Base-by-base conservation (phyloP, 2,113 vertebrate genomes). In the Laticauda laticaudata region DNA sequence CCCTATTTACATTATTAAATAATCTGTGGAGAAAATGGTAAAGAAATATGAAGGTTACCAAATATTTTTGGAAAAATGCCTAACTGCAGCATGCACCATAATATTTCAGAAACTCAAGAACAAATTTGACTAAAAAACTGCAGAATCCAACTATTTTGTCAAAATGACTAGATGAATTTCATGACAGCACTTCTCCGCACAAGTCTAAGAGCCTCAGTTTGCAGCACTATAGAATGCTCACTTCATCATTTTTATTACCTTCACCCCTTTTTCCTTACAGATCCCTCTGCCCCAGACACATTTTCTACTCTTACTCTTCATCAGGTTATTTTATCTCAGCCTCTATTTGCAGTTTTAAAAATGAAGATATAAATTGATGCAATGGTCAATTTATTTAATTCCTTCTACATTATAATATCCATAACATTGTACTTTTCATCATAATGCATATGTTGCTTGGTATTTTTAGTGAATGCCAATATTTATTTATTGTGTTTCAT, bases 401-500 rank as follows among this genome's bases (percentile, higher is more conserved):
- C 34, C 51, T 88, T 21, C 54, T 29, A 11, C 39, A 48, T 20
- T 21, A 57, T 45, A 57, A 86, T 39, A 18, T 7, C 14, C 20
- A 11, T 51, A n/a, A 57, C 48, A 55, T 43, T 3, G 57, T 34
- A 57, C 24, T 43, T 75, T 81, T 85, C 39, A 91, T 57, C 20
- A 57, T 91, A 39, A 18, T 14, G 45, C 15, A 59, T 75, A 24
- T 69, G 69, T 61, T 75, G 10, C 88, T 48, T 5, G 88, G 26
- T 81, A 48, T 43, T 24, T 92, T 81, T 81, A 57, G 5, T 59
- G 20, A 93, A 95, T 86, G 24, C 92, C 55, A 51, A 64, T 43
- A 92, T 91, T 45, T 93, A 94, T 24, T 88, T 93, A 48, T 1
- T 90, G 93, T 95, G 55, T 94, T 95, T 96, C 85, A 96, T 95